Evolutionary conservation across 2,797 vertebrate species (phyloP).

Genomic region (Acanthurus leucopareius): DNA sequence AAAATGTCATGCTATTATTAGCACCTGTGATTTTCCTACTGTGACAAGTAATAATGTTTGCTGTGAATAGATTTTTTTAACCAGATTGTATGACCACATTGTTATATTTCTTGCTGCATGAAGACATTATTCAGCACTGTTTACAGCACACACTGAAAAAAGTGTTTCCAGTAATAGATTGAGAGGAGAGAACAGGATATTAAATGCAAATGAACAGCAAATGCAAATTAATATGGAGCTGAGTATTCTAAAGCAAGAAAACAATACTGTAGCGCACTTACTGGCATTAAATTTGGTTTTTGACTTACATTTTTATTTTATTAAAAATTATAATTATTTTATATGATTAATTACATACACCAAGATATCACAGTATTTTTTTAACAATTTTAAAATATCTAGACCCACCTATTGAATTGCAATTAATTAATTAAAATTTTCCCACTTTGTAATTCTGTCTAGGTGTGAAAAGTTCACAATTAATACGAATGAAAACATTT

Average conservation of each 20-base stretch:
- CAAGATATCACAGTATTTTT: not conserved
- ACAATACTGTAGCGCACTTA: not conserved
- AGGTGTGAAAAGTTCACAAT: not conserved
- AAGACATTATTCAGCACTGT: slow-evolving; percentile 12
- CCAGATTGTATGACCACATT: not conserved
- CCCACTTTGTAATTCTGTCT: not conserved
- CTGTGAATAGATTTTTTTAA: too few relatives aligned
- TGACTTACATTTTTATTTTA: slow-evolving; percentile 1
- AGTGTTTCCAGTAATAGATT: slow-evolving; percentile 23
- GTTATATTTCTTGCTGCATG: not conserved
- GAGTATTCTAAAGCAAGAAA: not conserved
- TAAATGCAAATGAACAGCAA: slow-evolving; percentile 36
- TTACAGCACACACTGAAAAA: slow-evolving; percentile 1
- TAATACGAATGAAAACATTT: not conserved
- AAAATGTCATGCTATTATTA: not conserved
- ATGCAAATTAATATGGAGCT: slow-evolving; percentile 11
- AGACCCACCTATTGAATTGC: not conserved
- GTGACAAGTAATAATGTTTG: too few relatives aligned
- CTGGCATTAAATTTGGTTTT: not conserved
- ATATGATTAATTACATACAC: too few relatives aligned
- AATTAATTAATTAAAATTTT: not conserved
- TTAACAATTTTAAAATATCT: not conserved
- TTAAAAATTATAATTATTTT: too few relatives aligned
- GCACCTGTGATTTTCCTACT: too few relatives aligned
- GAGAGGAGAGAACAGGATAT: slow-evolving; percentile 13